Conservation (phyloP, 2,113 vertebrate genomes). For the Megaleporinus macrocephalus region DNA sequence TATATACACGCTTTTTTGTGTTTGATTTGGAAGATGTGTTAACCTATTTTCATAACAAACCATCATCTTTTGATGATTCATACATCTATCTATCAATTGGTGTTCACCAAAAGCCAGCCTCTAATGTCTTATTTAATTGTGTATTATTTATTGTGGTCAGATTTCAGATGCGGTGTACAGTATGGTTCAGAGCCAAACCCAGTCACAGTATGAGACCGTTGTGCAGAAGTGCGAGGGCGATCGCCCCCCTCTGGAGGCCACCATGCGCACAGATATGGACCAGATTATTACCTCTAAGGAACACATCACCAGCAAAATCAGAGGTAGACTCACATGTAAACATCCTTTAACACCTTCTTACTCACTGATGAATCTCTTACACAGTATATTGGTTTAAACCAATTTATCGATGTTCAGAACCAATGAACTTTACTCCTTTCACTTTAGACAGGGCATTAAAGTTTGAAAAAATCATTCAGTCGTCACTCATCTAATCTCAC, state of each 20-base stretch:
- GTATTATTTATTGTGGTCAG: constrained; percentile 63
- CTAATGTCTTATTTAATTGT: background rate
- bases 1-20: too few relatives aligned
- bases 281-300: constrained; percentile 97
- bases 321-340: constrained; percentile 72
- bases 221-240: constrained; percentile 77
- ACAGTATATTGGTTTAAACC: too few relatives aligned
- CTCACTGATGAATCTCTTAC: background rate
- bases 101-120: background rate
- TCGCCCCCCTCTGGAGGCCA: constrained; percentile 80
- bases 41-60: background rate
- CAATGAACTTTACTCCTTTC: too few relatives aligned
- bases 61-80: too few relatives aligned
- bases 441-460: background rate
- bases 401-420: too few relatives aligned
- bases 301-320: constrained; percentile 91
- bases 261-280: constrained; percentile 93
- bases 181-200: constrained; percentile 85
- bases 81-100: too few relatives aligned
- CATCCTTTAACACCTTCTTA: background rate
- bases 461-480: background rate
- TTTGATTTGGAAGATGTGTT: background rate
- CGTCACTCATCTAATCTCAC: background rate
- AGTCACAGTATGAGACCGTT: constrained; percentile 71
- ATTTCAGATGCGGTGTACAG: constrained; percentile 88